Evolutionary conservation across 2,797 vertebrate species (phyloP).

Genomic region (Mycteria americana): DNA sequence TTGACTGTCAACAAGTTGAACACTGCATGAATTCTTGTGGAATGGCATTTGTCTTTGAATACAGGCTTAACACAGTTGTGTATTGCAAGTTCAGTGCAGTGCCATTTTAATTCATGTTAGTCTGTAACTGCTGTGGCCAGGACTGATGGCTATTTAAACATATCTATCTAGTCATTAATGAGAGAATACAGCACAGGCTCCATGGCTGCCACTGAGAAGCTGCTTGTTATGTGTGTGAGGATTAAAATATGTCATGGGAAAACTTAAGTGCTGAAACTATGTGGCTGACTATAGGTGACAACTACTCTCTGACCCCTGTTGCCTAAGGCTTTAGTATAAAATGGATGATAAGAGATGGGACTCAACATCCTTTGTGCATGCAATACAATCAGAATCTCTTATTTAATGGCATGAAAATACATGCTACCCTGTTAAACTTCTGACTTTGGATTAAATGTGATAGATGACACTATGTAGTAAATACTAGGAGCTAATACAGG

Average conservation of each 20-base stretch:
- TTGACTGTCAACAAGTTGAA: background rate
- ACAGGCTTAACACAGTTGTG: background rate
- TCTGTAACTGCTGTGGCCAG: background rate
- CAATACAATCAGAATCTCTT: background rate
- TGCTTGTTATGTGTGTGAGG: accelerated
- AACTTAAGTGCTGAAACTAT: background rate
- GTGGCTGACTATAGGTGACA: background rate
- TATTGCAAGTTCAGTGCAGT: background rate
- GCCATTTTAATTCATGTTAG: background rate
- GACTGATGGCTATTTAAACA: background rate
- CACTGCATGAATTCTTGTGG: background rate
- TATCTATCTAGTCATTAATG: background rate
- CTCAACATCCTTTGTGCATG: background rate
- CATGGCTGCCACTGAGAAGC: background rate
- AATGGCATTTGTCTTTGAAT: background rate
- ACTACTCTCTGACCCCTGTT: background rate
- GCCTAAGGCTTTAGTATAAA: background rate
- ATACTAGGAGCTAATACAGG: background rate
- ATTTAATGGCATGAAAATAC: background rate
- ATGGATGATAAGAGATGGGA: background rate
- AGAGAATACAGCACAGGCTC: background rate
- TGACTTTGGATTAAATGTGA: background rate
- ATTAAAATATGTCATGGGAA: background rate
- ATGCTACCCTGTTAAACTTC: background rate
- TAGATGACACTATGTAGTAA: background rate